Percentiles rank a stretch among this genome's conserved stretches.
Evolutionary conservation across 1,140 invertebrate genomes (phyloP).

Genomic region (Oncopodura yosiiana): DNA sequence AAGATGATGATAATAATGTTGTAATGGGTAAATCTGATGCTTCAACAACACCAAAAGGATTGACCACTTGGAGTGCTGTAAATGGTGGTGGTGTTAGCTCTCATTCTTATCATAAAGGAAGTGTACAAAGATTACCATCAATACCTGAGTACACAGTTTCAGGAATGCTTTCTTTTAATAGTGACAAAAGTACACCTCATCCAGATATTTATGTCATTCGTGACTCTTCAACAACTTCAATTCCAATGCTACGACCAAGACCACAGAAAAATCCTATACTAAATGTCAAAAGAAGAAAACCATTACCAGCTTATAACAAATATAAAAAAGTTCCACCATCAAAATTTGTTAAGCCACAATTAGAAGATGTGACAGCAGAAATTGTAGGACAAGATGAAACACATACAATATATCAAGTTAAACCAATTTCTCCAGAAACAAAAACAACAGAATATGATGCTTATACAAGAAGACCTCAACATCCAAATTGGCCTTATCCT

Average conservation of each 20-base stretch:
- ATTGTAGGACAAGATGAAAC: slow-evolving; percentile 27
- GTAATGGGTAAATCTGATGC: background rate
- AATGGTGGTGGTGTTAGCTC: slow-evolving; percentile 6
- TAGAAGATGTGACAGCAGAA: slow-evolving; percentile 25
- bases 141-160: slow-evolving; percentile 34
- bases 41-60: slow-evolving; percentile 32
- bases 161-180: slow-evolving; percentile 19
- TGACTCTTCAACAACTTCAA: slow-evolving; percentile 5
- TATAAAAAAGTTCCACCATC: slow-evolving; percentile 22
- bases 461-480: slow-evolving; percentile 16
- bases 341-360: slow-evolving; percentile 29
- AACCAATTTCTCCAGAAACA: slow-evolving; percentile 11
- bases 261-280: slow-evolving; percentile 6
- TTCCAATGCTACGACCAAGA: slow-evolving; percentile 2
- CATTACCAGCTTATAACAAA: slow-evolving; percentile 3
- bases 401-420: slow-evolving; percentile 25
- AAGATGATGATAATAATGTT: background rate
- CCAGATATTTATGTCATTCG: background rate
- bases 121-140: slow-evolving; percentile 18
- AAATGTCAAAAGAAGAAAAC: background rate
- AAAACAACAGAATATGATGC: slow-evolving; percentile 11
- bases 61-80: slow-evolving; percentile 34
- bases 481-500: slow-evolving; percentile 4
- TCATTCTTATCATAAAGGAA: slow-evolving; percentile 13
- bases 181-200: background rate